Percentiles rank a stretch among this genome's conserved stretches.
phyloP scores from a whole-genome alignment of 2,797 vertebrate genomes.

The Manis crassicaudata region DNA sequence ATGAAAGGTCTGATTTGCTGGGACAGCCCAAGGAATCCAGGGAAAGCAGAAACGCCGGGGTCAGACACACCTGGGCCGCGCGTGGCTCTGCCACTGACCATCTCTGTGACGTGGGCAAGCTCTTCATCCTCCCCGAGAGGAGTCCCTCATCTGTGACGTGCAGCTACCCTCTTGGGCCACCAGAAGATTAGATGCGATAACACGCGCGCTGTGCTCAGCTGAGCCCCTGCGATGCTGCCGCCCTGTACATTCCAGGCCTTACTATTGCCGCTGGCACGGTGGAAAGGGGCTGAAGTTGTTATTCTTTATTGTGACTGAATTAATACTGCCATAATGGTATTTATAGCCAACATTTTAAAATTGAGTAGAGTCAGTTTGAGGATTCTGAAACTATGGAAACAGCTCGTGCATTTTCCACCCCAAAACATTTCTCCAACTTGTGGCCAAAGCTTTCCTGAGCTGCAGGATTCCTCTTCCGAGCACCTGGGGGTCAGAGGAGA shows the following conservation, averaged over 20 bases:
- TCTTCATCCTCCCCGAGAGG: neutral
- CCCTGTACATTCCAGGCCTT: neutral
- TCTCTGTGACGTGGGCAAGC: neutral
- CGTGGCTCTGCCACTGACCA: neutral
- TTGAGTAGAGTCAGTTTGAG: neutral
- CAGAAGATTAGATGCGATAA: neutral
- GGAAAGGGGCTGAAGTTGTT: neutral
- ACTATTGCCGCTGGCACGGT: neutral
- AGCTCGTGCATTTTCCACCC: neutral
- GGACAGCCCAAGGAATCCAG: neutral
- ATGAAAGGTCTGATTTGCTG: neutral
- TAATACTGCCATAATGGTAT: neutral
- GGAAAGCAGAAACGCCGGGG: no score
- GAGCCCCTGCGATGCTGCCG: neutral
- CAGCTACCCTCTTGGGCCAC: no score
- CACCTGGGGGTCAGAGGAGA: neutral
- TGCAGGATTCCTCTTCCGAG: neutral
- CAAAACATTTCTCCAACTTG: neutral
- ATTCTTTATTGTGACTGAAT: conserved; percentile 12
- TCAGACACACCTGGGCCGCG: neutral
- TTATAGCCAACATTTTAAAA: neutral
- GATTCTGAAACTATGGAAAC: neutral
- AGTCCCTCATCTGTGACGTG: neutral
- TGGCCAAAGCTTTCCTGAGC: neutral
- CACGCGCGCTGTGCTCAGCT: neutral